Evolutionary conservation across 2,797 vertebrate species (phyloP), one percentile per base, ranked within the genome.

Genomic region (Anguilla obscura): DNA sequence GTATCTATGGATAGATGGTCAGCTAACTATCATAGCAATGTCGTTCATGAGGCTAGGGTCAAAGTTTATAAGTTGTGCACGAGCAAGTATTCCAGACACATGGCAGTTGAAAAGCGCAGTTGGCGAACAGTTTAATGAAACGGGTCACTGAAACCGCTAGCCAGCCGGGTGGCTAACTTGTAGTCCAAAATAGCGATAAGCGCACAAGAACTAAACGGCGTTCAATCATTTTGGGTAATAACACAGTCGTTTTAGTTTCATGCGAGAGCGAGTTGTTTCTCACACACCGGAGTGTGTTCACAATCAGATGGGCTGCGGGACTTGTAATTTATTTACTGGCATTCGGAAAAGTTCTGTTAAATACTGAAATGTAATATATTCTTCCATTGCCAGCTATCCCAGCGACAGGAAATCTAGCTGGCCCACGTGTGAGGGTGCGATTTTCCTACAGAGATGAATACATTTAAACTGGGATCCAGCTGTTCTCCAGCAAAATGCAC

Each of bases 401-500:
- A 71, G 33, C n/a, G 7, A 45, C 54, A 7, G 27, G 4, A 63
- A 54, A 50, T 69, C 24, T 24, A 60, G 16, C 5, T 24, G 36
- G 27, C 16, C 58, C 7, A 30, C 12, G 24, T 12, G 14, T n/a
- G 45, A 6, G 33, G 16, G 30, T 21, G 74, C n/a, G 24, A 27
- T 69, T 69, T 69, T 27, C 8, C 63, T 36, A 33, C 33, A 66
- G 86, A 16, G 9, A 90, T 91, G 90, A 52, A 88, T 27, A 85
- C 85, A 36, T 1, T 88, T 40, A 85, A 82, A 83, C 91, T 40
- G 6, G 90, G 84, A 21, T 60, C 89, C 2, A 87, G 87, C 10
- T 45, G 89, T 12, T 63, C 86, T 2, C 79, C 66, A 0, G 60
- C 80, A 0, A 89, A 79, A 48, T n/a, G 69, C 21, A 71, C 24